Base-by-base conservation (phyloP, 2,797 vertebrate species). In the Sebastes hopkinsi region DNA sequence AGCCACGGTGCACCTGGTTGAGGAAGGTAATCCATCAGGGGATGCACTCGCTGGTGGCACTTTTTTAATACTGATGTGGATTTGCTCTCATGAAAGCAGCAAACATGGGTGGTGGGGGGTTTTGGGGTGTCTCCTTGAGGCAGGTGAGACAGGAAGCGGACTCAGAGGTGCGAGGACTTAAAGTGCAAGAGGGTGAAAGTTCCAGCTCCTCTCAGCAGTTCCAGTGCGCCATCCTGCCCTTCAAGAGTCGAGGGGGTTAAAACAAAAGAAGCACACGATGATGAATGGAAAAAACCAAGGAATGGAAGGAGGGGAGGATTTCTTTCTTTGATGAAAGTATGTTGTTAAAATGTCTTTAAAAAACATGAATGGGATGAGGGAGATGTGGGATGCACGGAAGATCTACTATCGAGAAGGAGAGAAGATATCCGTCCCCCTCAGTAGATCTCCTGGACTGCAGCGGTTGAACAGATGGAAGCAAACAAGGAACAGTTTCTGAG, bases 181-280 rank as follows among this genome's bases (percentile, higher is more conserved):
- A 95, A 95, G 95, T 95, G 95, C 95, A 93, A 85, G 77, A 88
- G 86, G 86, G 84, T 60, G 83, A 92, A 89, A 91, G 85, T 89
- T 93, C 77, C 76, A 82, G 88, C 83, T 92, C 87, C 85, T 92
- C 86, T 88, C 77, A 74, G 84, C 75, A 83, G 87, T 81, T 92
- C 85, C 87, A 75, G 78, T 87, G 87, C 65, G 14, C 75, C 81
- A 72, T 81, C 82, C 80, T 84, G 89, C 81, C 82, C 87, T 79
- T 84, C 66, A 42, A 82, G 69, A 81, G 79, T 12, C 3, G 10
- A 69, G 56, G 81, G 69, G 56, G 46, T 32, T 46, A 6, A 68
- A 69, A 54, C 29, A 23, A 23, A 11, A 61, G 12, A 79, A 78
- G 55, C 74, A 80, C 76, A 74, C 27, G 20, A 59, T 20, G 79